Evolutionary conservation across 2,113 vertebrate species (phyloP).

Genomic region (Ptilorrhoa leucosticta): DNA sequence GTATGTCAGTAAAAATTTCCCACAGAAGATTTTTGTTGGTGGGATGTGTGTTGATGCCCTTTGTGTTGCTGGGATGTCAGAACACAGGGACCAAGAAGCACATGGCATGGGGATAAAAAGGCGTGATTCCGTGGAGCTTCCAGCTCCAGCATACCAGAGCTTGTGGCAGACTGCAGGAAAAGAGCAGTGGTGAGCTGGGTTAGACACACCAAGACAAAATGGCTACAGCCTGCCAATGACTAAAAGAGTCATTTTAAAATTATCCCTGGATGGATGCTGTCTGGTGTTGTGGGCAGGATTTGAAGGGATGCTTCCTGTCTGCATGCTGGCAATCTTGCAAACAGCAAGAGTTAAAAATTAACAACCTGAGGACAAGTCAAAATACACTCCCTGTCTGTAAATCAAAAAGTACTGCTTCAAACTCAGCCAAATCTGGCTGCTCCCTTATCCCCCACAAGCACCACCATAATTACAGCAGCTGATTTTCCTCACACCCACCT

Average conservation of each 20-base stretch:
- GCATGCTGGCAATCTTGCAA: not conserved
- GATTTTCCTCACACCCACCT: slow-evolving; percentile 65
- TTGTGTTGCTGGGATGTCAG: not conserved
- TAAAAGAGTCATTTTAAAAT: not conserved
- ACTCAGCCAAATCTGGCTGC: slow-evolving; percentile 21
- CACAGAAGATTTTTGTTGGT: not conserved
- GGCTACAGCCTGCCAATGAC: not conserved
- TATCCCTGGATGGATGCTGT: not conserved
- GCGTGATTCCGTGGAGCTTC: not conserved
- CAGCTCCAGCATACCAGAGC: not conserved
- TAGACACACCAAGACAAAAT: not conserved
- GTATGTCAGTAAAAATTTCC: not conserved
- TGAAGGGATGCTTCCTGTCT: not conserved
- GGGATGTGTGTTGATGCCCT: not conserved
- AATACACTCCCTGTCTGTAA: slow-evolving; percentile 19
- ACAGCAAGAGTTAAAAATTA: slow-evolving; percentile 49
- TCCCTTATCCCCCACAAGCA: slow-evolving; percentile 32
- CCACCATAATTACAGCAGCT: slow-evolving; percentile 52
- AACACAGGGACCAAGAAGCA: not conserved
- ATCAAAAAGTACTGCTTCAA: not conserved
- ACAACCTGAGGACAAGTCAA: slow-evolving; percentile 13
- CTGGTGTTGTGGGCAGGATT: not conserved
- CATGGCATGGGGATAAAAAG: not conserved
- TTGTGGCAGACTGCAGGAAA: not conserved
- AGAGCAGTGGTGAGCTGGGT: not conserved